Percentiles rank a stretch among this genome's conserved stretches.
Conservation (phyloP, 2,113 vertebrate genomes). For the Hypocryptadius cinnamomeus region DNA sequence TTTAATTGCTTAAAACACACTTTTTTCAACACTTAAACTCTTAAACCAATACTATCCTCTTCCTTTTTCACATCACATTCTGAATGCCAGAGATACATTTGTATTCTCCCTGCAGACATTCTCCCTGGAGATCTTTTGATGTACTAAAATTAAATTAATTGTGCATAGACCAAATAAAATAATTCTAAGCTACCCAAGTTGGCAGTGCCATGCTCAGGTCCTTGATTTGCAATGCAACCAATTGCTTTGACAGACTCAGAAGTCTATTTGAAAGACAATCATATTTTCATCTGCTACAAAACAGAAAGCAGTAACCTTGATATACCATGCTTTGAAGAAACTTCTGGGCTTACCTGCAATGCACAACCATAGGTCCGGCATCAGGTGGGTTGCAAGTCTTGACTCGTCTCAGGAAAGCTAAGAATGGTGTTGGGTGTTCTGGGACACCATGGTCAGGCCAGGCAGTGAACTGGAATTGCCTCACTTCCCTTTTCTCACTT, state of each 20-base stretch:
- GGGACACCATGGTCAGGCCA: conserved; percentile 99
- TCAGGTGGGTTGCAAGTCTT: conserved; percentile 98
- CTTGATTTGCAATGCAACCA: neutral
- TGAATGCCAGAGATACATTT: neutral
- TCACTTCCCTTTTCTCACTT: conserved; percentile 95
- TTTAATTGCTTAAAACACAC: neutral
- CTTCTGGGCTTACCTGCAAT: conserved; percentile 85
- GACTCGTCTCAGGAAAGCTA: conserved; percentile 93
- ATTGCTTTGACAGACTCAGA: neutral
- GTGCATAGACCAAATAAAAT: neutral
- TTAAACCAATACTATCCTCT: neutral
- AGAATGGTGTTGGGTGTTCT: conserved; percentile 94
- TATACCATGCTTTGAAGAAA: neutral
- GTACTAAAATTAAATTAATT: neutral
- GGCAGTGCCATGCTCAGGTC: neutral
- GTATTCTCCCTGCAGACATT: neutral
- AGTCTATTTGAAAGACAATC: neutral
- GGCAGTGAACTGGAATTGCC: conserved; percentile 98
- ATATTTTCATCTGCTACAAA: neutral
- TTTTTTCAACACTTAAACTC: neutral
- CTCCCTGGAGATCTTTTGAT: neutral
- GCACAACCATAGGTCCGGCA: conserved; percentile 97
- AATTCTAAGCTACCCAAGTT: neutral
- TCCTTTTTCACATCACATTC: neutral
- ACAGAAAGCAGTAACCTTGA: neutral